Evolutionary conservation across 2,113 vertebrate genomes (phyloP).

Genomic region (Otis tarda): DNA sequence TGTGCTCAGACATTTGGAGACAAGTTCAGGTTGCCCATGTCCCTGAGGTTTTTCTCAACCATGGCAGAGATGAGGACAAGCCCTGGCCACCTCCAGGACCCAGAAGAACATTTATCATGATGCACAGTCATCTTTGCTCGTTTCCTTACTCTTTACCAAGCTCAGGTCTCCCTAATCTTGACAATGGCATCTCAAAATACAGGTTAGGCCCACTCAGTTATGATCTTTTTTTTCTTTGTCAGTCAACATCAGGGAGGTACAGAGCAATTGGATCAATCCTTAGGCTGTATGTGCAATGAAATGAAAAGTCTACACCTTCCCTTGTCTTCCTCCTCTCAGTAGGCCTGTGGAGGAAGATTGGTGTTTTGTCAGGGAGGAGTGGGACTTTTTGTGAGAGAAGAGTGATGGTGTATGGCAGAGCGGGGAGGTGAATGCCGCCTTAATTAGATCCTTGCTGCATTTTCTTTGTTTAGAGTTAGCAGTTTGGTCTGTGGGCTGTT

Average conservation of each 20-base stretch:
- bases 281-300: neutral
- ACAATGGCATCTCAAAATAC: accelerated
- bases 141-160: neutral
- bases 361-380: neutral
- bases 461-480: neutral
- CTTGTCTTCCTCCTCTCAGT: neutral
- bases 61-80: neutral
- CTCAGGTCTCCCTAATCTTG: neutral
- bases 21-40: accelerated
- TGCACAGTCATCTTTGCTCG: neutral
- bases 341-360: neutral
- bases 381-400: neutral
- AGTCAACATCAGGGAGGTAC: neutral
- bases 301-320: neutral
- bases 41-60: neutral
- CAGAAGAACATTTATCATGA: neutral
- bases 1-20: neutral
- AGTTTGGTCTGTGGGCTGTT: neutral
- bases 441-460: neutral
- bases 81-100: neutral
- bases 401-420: accelerated
- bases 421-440: neutral
- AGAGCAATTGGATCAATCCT: accelerated
- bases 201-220: neutral
- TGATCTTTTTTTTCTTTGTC: neutral